These are phyloP conservation scores for Bellardia pandia DNA, from an alignment of 2,888 invertebrate species.

Conservation along the genomic window DNA sequence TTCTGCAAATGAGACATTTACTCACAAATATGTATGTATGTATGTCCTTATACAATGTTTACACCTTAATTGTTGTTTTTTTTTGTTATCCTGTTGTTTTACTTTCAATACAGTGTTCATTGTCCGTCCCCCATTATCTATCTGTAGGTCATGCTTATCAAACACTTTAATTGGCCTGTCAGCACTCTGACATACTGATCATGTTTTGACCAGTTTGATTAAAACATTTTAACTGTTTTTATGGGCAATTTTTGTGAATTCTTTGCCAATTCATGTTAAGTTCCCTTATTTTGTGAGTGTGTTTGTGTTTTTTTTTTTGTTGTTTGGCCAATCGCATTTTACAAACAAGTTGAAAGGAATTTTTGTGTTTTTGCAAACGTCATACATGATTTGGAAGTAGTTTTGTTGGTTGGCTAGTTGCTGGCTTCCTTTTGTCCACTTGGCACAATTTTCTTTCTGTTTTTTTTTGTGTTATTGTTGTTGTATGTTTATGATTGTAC, in stretches of 20 bases:
- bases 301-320: background rate
- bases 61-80: background rate
- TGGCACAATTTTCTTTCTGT: constrained; percentile 24
- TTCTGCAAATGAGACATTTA: background rate
- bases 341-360: constrained; percentile 33
- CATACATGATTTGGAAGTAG: constrained; percentile 27
- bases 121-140: constrained; percentile 17
- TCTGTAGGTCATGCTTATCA: constrained; percentile 48
- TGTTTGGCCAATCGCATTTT: constrained; percentile 17
- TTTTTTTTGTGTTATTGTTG: background rate
- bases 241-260: constrained; percentile 21
- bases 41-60: background rate
- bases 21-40: background rate
- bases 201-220: constrained; percentile 53
- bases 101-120: constrained; percentile 35
- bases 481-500: background rate
- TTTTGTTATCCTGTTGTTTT: background rate
- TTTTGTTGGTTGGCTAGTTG: background rate
- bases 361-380: constrained; percentile 8
- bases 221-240: constrained; percentile 59
- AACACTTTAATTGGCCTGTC: constrained; percentile 41
- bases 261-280: constrained; percentile 8
- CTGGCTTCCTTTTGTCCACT: constrained; percentile 6
- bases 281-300: background rate
- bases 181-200: constrained; percentile 39